Percentiles rank a stretch among this genome's conserved stretches.
Evolutionary conservation across 2,888 invertebrate genomes (phyloP).

Genomic region (Crocallis elinguaria): DNA sequence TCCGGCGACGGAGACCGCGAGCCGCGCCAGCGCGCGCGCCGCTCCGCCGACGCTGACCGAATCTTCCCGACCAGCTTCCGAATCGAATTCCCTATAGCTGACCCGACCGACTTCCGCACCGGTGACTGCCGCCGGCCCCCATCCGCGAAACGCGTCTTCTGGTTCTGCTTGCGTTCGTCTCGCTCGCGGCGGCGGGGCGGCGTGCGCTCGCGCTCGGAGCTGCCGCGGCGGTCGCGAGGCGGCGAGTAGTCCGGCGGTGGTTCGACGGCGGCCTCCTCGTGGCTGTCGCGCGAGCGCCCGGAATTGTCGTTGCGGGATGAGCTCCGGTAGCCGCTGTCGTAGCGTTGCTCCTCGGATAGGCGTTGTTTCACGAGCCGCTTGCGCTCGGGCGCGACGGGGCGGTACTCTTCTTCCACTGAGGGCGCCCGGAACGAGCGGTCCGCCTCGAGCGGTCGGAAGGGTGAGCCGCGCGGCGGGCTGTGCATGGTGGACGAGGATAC

Average conservation of each 20-base stretch:
- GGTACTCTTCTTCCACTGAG: conserved; percentile 77
- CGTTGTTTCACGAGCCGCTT: conserved; percentile 85
- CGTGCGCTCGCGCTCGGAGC: conserved; percentile 73
- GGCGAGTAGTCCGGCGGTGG: conserved; percentile 91
- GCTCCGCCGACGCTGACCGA: conserved; percentile 88
- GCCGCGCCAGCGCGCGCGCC: conserved; percentile 86
- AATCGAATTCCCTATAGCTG: conserved; percentile 91
- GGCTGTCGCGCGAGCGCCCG: conserved; percentile 76
- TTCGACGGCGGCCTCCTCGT: conserved; percentile 83
- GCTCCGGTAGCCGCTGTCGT: conserved; percentile 85
- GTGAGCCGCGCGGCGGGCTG: conserved; percentile 82
- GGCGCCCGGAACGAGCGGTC: conserved; percentile 80
- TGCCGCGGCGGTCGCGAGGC: conserved; percentile 78
- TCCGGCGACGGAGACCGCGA: conserved; percentile 86
- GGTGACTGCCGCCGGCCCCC: conserved; percentile 67
- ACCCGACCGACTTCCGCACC: conserved; percentile 81
- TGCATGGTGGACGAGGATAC: conserved; percentile 84
- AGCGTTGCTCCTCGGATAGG: conserved; percentile 78
- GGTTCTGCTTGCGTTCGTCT: conserved; percentile 86
- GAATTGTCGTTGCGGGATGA: conserved; percentile 83
- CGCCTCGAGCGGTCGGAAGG: conserved; percentile 74
- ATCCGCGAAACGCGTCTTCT: conserved; percentile 89
- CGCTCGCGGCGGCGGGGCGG: conserved; percentile 78
- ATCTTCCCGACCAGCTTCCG: conserved; percentile 93
- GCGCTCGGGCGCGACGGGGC: conserved; percentile 87